Conservation (phyloP, 2,888 invertebrate genomes). For the Cynaeus angustus region DNA sequence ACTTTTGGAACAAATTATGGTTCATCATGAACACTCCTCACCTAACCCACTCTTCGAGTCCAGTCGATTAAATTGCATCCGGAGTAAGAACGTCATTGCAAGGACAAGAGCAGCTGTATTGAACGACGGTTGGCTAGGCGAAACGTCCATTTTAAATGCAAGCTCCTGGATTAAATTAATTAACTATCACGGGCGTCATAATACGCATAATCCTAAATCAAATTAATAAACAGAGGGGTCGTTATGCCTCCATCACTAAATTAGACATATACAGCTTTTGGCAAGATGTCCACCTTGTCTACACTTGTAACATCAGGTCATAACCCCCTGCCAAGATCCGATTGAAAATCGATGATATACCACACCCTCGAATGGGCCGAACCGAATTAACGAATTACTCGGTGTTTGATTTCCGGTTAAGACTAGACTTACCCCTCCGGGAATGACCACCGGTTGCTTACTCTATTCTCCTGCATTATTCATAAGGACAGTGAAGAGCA, state of each 20-base stretch:
- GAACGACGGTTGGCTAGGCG: constrained; percentile 11
- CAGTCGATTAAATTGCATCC: constrained; percentile 15
- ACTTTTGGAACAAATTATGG: constrained; percentile 1
- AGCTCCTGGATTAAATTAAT: constrained; percentile 33
- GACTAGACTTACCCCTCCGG: constrained; percentile 4
- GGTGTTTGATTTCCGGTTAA: constrained; percentile 13
- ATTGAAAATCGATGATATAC: constrained; percentile 33
- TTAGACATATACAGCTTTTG: constrained; percentile 34
- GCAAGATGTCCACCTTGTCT: constrained; percentile 23
- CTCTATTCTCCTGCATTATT: constrained; percentile 39
- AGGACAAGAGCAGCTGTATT: constrained; percentile 25
- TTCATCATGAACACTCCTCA: constrained; percentile 6
- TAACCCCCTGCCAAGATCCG: constrained; percentile 6
- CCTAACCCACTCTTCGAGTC: background rate
- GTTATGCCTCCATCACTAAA: constrained; percentile 32
- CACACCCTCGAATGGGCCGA: constrained; percentile 16
- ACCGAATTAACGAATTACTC: constrained; percentile 36
- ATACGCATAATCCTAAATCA: constrained; percentile 35
- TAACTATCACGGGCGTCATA: constrained; percentile 37
- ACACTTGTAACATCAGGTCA: constrained; percentile 15
- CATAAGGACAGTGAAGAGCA: constrained; percentile 23
- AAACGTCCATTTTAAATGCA: constrained; percentile 26
- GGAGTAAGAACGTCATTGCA: constrained; percentile 12
- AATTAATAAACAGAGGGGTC: constrained; percentile 36
- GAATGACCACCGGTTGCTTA: constrained; percentile 48